These are phyloP conservation scores for Corythornis madagascariensis DNA, from an alignment of 2,113 vertebrate species.

Conservation along the genomic window DNA sequence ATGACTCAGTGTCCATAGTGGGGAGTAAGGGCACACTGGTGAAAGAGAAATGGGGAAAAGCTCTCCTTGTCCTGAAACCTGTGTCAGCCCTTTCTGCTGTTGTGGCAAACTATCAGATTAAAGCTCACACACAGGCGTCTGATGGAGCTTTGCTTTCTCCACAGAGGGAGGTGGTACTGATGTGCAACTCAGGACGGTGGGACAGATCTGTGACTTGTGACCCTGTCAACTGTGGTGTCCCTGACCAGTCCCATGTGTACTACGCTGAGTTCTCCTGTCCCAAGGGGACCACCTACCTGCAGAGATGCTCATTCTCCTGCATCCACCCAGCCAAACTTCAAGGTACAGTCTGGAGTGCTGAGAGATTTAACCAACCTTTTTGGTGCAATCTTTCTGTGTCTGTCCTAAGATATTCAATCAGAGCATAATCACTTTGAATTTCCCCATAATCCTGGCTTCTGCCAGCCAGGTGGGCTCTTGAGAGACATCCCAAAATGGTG, in stretches of 20 bases:
- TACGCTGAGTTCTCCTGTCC: slow-evolving; percentile 89
- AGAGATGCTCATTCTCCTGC: slow-evolving; percentile 89
- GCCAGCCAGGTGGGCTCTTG: neutral
- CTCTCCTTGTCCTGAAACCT: neutral
- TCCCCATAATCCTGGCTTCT: neutral
- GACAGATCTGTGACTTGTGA: slow-evolving; percentile 84
- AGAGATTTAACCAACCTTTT: neutral
- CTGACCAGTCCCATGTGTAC: slow-evolving; percentile 85
- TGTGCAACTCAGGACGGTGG: slow-evolving; percentile 86
- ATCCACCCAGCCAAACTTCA: slow-evolving; percentile 92
- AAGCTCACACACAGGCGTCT: neutral
- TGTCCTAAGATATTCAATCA: neutral
- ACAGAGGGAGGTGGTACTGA: slow-evolving; percentile 79
- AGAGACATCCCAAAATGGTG: neutral
- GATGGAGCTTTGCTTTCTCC: neutral
- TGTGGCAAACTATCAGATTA: neutral
- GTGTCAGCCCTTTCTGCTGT: neutral
- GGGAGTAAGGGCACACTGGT: neutral
- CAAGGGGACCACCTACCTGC: slow-evolving; percentile 84
- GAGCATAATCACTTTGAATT: neutral
- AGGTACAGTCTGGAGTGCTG: slow-evolving; percentile 73
- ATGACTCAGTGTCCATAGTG: rapidly evolving
- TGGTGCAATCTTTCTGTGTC: neutral
- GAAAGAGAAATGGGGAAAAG: neutral
- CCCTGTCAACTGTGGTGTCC: slow-evolving; percentile 84